Evolutionary conservation across 2,888 invertebrate species (phyloP), one percentile per base, ranked within the genome.

Genomic region (Fragum fragum): DNA sequence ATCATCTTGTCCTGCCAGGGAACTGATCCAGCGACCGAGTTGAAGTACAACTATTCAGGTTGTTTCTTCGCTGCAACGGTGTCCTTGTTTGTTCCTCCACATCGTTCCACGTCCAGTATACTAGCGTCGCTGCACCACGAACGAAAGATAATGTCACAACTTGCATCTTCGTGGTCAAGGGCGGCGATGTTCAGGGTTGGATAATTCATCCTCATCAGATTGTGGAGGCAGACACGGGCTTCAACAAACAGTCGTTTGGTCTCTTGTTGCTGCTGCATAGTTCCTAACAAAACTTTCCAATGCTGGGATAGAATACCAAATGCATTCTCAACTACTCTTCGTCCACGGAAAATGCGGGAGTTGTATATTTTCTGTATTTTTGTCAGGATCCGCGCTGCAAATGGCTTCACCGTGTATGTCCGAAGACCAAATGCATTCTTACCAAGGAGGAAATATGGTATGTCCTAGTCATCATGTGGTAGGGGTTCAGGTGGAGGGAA

Each of bases 401-500:
- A 90, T 1, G 87, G 89, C 61, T 89, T 90, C 86, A 90, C 88
- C 52, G 88, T 39, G 53, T 74, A 81, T 26, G 81, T 79, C 28
- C 85, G 66, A 29, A 90, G 79, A 16, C 77, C 85, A 83, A 90
- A 88, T 0, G 86, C 89, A 74, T 89, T 87, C 69, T 87, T 87
- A n/a, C 84, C 89, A 61, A 87, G 57, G 59, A 88, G 53, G 73
- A 89, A 53, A n/a, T 83, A 87, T 11, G 87, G 86, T 32, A 76
- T 81, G 28, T 74, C 68, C 47, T 42, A 47, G 61, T 85, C 78
- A 77, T 88, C 83, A 23, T n/a, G n/a, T n/a, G n/a, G n/a, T n/a
- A n/a, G n/a, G n/a, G n/a, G n/a, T n/a, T n/a, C n/a, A n/a, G n/a
- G n/a, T n/a, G 21, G 28, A 23, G 87, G 86, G 55, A 83, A 76